A percentile compares a stretch with the other conserved stretches of the same genome.
These are phyloP conservation scores for Xestia sexstrigata DNA, from an alignment of 2,888 invertebrate genomes.

Conservation along the genomic window DNA sequence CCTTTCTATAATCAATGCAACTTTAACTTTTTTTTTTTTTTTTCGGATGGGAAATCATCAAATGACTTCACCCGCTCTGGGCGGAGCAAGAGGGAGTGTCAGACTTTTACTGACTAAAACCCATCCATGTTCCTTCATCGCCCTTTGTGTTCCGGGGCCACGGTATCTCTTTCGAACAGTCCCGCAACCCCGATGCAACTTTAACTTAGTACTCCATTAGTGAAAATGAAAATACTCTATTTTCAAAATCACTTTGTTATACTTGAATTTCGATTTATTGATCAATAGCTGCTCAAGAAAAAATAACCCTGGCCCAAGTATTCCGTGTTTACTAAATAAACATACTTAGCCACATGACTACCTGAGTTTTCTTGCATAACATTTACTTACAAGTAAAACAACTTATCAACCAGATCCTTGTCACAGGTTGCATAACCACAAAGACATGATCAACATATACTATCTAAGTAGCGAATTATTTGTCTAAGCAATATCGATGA, in stretches of 20 bases:
- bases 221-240: background rate
- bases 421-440: constrained; percentile 12
- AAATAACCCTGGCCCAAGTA: background rate
- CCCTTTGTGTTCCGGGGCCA: too few relatives aligned
- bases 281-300: background rate
- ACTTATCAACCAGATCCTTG: constrained; percentile 20
- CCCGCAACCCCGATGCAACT: too few relatives aligned
- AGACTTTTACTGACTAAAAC: too few relatives aligned
- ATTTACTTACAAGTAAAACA: constrained; percentile 11
- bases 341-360: background rate
- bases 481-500: constrained; percentile 31
- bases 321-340: background rate
- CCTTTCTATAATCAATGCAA: background rate
- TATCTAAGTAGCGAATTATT: constrained; percentile 22
- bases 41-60: too few relatives aligned
- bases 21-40: too few relatives aligned
- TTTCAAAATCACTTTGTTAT: background rate
- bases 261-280: background rate
- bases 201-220: background rate
- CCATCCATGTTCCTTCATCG: too few relatives aligned
- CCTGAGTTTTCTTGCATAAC: constrained; percentile 1
- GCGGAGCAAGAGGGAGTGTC: too few relatives aligned
- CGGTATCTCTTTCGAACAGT: too few relatives aligned
- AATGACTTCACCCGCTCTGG: too few relatives aligned
- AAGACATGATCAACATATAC: constrained; percentile 19